A percentile compares a stretch with the other conserved stretches of the same genome.
phyloP scores from a whole-genome alignment of 2,113 vertebrate genomes.

The Zosterops pallidus region DNA sequence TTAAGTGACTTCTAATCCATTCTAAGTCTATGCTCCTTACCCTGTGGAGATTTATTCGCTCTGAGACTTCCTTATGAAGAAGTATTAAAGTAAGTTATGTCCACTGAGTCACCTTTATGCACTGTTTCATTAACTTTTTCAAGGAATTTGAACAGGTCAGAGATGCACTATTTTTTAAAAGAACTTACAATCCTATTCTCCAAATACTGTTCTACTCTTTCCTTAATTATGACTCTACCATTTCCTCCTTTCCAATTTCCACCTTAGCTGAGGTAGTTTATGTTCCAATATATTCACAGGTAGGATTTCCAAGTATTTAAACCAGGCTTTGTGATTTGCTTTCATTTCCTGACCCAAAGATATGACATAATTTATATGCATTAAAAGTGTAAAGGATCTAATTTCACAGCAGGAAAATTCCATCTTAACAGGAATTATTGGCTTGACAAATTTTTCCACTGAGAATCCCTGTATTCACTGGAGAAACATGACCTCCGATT shows the following conservation, averaged over 20 bases:
- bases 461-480: neutral
- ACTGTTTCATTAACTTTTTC: conserved; percentile 43
- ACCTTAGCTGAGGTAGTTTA: neutral
- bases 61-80: neutral
- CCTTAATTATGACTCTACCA: neutral
- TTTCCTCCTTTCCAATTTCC: neutral
- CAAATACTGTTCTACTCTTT: neutral
- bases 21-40: neutral
- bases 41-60: conserved; percentile 9
- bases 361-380: neutral
- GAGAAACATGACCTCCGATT: neutral
- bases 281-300: neutral
- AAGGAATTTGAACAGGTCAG: neutral
- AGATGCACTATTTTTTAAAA: accelerated
- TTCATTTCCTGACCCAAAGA: neutral
- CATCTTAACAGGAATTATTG: neutral
- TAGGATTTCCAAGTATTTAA: conserved; percentile 21
- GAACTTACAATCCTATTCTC: neutral
- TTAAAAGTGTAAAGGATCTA: neutral
- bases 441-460: neutral
- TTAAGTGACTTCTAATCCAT: neutral
- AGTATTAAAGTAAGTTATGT: conserved; percentile 29
- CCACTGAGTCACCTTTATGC: neutral
- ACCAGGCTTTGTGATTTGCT: neutral
- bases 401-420: neutral